phyloP scores from a whole-genome alignment of 2,888 invertebrate species.

The Linnaemya vulpina region DNA sequence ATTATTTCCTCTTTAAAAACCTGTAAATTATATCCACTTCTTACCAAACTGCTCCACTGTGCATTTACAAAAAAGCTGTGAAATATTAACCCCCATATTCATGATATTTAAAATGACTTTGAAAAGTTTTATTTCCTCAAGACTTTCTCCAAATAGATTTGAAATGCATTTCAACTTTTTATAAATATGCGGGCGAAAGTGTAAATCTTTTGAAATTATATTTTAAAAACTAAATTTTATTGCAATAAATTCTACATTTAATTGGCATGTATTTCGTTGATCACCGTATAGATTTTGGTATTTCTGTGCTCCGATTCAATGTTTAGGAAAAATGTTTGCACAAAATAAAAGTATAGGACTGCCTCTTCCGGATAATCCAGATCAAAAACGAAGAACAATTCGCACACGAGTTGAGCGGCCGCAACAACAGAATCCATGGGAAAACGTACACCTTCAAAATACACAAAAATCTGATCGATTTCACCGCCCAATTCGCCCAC shows the following conservation, averaged over 20 bases:
- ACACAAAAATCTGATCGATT: slow-evolving; percentile 65
- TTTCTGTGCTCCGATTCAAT: slow-evolving; percentile 62
- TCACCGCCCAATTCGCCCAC: slow-evolving; percentile 62
- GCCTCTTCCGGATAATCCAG: slow-evolving; percentile 66
- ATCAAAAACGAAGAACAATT: slow-evolving; percentile 65
- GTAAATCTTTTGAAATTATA: too few species aligned
- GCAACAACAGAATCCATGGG: slow-evolving; percentile 50
- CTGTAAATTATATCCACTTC: too few species aligned
- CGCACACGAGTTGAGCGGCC: slow-evolving; percentile 59
- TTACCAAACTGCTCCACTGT: too few species aligned
- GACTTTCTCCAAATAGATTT: too few species aligned
- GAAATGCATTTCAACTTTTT: too few species aligned
- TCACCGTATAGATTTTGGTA: slow-evolving; percentile 63
- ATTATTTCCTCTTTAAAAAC: too few species aligned
- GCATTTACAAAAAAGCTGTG: too few species aligned
- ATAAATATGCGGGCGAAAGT: too few species aligned
- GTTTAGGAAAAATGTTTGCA: slow-evolving; percentile 62
- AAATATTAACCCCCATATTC: too few species aligned
- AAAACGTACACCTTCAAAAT: slow-evolving; percentile 64
- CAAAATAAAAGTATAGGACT: slow-evolving; percentile 51
- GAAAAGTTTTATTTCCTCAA: too few species aligned
- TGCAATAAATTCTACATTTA: not conserved
- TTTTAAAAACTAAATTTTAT: not conserved
- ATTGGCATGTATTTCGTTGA: slow-evolving; percentile 64
- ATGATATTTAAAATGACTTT: too few species aligned